Evolutionary conservation across 1,140 invertebrate genomes (phyloP).

Genomic region (Phenacoccus solenopsis): DNA sequence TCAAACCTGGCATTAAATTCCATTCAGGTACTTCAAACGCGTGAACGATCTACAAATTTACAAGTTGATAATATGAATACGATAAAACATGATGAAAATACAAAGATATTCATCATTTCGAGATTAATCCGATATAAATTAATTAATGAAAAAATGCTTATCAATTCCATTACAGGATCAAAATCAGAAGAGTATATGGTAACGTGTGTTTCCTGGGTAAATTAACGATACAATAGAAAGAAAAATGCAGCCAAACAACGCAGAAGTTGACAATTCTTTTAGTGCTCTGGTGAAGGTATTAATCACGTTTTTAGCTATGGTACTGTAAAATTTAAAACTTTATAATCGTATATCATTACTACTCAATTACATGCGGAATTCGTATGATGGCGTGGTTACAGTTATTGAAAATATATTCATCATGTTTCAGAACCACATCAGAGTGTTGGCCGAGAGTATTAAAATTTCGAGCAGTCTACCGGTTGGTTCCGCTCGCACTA

Average conservation of each 20-base stretch:
- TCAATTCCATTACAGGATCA: not conserved
- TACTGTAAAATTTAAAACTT: not conserved
- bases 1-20: not conserved
- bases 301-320: not conserved
- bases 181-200: not conserved
- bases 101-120: no score
- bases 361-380: not conserved
- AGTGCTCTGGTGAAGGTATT: constrained; percentile 1
- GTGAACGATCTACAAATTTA: no score
- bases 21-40: not conserved
- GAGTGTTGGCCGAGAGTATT: not conserved
- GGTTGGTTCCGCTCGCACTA: not conserved
- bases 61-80: no score
- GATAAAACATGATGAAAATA: no score
- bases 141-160: no score
- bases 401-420: not conserved
- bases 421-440: not conserved
- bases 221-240: not conserved
- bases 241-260: not conserved
- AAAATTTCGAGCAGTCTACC: not conserved
- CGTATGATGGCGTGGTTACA: not conserved
- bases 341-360: not conserved
- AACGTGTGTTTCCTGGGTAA: not conserved
- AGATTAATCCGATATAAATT: no score
- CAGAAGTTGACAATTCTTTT: not conserved